phyloP scores from a whole-genome alignment of 1,140 invertebrate genomes.

The Daktulosphaira vitifoliae region DNA sequence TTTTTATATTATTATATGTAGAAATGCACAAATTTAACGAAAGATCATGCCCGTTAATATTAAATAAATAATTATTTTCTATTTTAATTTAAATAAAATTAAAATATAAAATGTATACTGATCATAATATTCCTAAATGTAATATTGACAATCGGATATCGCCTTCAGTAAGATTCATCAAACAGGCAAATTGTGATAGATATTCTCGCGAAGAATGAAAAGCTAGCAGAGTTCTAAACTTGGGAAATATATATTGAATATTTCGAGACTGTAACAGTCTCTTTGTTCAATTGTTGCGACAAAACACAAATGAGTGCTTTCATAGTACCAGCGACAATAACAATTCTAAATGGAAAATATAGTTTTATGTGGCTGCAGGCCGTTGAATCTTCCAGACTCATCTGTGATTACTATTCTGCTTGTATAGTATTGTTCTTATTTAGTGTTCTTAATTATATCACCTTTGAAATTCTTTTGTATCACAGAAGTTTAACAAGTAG shows the following conservation, averaged over 20 bases:
- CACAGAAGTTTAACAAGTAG: neutral
- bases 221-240: neutral
- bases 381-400: slow-evolving; percentile 13
- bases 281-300: slow-evolving; percentile 13
- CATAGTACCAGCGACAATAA: neutral
- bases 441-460: slow-evolving; percentile 19
- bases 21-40: no score
- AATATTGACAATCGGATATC: no score
- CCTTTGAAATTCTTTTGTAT: no score
- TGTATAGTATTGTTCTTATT: slow-evolving; percentile 21
- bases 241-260: slow-evolving; percentile 1
- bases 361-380: slow-evolving; percentile 20
- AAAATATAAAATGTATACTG: no score
- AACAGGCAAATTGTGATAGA: neutral
- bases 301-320: neutral
- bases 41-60: no score
- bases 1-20: no score
- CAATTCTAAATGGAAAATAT: slow-evolving; percentile 18
- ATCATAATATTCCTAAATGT: no score
- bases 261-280: slow-evolving; percentile 6
- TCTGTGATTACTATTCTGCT: slow-evolving; percentile 26
- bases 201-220: slow-evolving; percentile 10
- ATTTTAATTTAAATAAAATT: no score
- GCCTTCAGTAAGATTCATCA: no score
- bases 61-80: no score